These are phyloP conservation scores for Crematogaster levior DNA, from an alignment of 2,888 invertebrate species.

Conservation along the genomic window DNA sequence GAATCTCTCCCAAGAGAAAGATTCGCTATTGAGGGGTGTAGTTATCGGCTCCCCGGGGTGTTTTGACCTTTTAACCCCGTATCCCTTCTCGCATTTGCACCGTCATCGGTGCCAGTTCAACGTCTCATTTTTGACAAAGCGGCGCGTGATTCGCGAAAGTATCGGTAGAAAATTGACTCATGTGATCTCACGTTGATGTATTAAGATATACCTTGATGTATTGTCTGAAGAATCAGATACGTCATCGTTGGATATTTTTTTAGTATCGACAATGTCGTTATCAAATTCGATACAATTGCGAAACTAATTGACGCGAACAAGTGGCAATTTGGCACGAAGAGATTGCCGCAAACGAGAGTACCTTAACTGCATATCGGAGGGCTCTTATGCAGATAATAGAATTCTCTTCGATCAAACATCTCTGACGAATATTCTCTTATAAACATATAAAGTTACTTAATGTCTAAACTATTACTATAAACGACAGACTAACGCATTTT, in stretches of 20 bases:
- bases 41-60: constrained; percentile 78
- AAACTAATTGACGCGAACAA: constrained; percentile 41
- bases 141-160: constrained; percentile 65
- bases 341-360: background rate
- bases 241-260: constrained; percentile 1
- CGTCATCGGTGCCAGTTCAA: constrained; percentile 22
- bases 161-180: constrained; percentile 63
- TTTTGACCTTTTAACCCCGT: constrained; percentile 68
- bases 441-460: background rate
- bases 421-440: background rate
- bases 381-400: background rate
- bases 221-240: background rate
- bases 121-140: constrained; percentile 37
- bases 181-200: constrained; percentile 29
- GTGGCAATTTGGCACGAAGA: constrained; percentile 34
- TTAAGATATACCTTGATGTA: constrained; percentile 14
- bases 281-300: constrained; percentile 3
- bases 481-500: background rate
- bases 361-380: background rate
- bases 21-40: constrained; percentile 73
- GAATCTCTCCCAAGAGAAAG: constrained; percentile 75
- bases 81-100: constrained; percentile 1
- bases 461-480: background rate
- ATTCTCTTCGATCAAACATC: background rate
- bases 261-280: constrained; percentile 58